Evolutionary conservation across 1,140 invertebrate species (phyloP).

Genomic region (Lamellibrachia luymesi): DNA sequence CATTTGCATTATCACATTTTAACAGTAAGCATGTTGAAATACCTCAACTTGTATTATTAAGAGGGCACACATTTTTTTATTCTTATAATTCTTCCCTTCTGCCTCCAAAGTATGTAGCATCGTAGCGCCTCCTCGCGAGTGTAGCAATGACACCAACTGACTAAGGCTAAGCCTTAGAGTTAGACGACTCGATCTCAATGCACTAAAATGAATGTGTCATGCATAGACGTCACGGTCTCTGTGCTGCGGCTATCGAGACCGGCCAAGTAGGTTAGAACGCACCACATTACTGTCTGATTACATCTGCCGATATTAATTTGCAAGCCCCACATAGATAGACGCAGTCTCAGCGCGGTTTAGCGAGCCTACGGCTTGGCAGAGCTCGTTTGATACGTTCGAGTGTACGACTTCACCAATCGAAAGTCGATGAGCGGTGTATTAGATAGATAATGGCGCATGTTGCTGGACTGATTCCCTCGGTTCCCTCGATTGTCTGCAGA

Average conservation of each 20-base stretch:
- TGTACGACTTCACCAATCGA: background rate
- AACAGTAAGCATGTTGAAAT: too few species aligned
- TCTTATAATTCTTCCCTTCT: too few species aligned
- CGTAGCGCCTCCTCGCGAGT: background rate
- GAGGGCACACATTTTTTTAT: too few species aligned
- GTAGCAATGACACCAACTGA: too few species aligned
- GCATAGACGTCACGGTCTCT: background rate
- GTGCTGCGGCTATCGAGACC: background rate
- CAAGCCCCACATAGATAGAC: background rate
- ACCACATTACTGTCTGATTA: background rate
- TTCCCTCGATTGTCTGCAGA: background rate
- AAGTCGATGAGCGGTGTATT: background rate
- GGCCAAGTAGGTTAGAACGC: background rate
- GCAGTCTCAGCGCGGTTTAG: background rate
- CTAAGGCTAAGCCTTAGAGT: background rate
- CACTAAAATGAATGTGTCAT: background rate
- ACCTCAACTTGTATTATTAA: too few species aligned
- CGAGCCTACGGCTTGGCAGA: background rate
- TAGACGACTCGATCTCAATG: background rate
- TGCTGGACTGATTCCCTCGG: background rate
- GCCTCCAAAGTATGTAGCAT: too few species aligned
- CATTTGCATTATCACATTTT: too few species aligned
- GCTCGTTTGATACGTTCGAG: background rate
- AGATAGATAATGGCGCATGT: background rate
- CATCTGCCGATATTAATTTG: constrained; percentile 1